Conservation (phyloP, 2,888 invertebrate genomes). For the Oscheius onirici region DNA sequence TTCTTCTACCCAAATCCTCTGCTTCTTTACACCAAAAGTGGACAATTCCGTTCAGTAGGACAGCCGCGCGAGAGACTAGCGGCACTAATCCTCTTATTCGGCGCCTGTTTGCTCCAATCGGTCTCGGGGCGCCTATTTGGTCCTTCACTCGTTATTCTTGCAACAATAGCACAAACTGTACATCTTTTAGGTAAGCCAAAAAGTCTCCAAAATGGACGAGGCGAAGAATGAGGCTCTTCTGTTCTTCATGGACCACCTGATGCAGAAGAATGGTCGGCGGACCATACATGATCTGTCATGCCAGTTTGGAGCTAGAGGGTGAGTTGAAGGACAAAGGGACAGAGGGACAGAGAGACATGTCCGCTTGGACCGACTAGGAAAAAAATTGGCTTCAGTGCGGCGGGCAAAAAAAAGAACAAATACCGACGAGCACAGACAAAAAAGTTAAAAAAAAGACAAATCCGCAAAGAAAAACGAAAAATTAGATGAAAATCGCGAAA, state of each 20-base stretch:
- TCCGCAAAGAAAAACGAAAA: too few relatives aligned
- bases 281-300: conserved; percentile 85
- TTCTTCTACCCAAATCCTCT: conserved; percentile 4
- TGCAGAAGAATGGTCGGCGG: conserved; percentile 80
- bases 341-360: too few relatives aligned
- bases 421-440: too few relatives aligned
- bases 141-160: background rate
- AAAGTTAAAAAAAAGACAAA: too few relatives aligned
- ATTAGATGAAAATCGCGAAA: too few relatives aligned
- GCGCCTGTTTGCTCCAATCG: conserved; percentile 24
- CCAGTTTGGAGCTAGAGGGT: conserved; percentile 96
- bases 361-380: too few relatives aligned
- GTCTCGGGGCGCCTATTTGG: background rate
- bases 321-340: too few relatives aligned
- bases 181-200: conserved; percentile 52
- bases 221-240: conserved; percentile 87
- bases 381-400: too few relatives aligned
- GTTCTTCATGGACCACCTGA: conserved; percentile 96
- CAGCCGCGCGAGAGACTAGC: conserved; percentile 15
- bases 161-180: background rate
- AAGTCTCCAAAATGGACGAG: conserved; percentile 62
- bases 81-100: conserved; percentile 29
- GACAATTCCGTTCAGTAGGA: conserved; percentile 3
- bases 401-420: too few relatives aligned
- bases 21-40: conserved; percentile 16